Evolutionary conservation across 2,797 vertebrate genomes (phyloP).

Genomic region (Oreonectes daqikongensis): DNA sequence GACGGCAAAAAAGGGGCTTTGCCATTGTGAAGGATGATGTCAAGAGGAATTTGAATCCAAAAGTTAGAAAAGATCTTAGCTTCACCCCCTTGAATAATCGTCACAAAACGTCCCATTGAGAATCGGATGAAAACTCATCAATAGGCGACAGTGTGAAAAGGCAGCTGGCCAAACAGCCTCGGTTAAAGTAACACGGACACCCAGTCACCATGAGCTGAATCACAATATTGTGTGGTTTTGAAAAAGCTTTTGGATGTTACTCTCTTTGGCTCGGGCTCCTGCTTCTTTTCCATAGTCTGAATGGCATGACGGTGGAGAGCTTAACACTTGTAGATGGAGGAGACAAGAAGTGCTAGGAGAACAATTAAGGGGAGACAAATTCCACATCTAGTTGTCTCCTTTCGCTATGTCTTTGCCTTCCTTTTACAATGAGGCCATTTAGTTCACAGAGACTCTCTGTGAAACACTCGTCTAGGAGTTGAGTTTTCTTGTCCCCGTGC

Average conservation of each 20-base stretch:
- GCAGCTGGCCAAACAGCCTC: slow-evolving; percentile 75
- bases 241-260: slow-evolving; percentile 50
- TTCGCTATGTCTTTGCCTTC: slow-evolving; percentile 34
- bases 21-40: slow-evolving; percentile 78
- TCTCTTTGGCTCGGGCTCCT: slow-evolving; percentile 47
- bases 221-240: slow-evolving; percentile 64
- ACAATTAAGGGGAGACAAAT: slow-evolving; percentile 59
- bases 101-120: slow-evolving; percentile 72
- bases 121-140: slow-evolving; percentile 67
- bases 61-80: slow-evolving; percentile 77
- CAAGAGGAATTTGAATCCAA: slow-evolving; percentile 84
- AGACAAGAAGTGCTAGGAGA: slow-evolving; percentile 55
- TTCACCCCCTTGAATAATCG: slow-evolving; percentile 68
- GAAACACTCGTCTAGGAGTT: slow-evolving; percentile 31
- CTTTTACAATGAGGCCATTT: slow-evolving; percentile 51
- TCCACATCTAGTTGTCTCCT: slow-evolving; percentile 48
- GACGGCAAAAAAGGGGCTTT: slow-evolving; percentile 59
- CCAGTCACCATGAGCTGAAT: slow-evolving; percentile 63
- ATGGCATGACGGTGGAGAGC: slow-evolving; percentile 50
- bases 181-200: slow-evolving; percentile 63
- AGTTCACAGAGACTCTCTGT: slow-evolving; percentile 49
- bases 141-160: slow-evolving; percentile 68
- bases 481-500: slow-evolving; percentile 8
- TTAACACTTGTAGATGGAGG: slow-evolving; percentile 53
- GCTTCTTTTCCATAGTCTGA: slow-evolving; percentile 57